These are phyloP conservation scores for Leistus spinibarbis DNA, from an alignment of 2,888 invertebrate species.

Conservation along the genomic window DNA sequence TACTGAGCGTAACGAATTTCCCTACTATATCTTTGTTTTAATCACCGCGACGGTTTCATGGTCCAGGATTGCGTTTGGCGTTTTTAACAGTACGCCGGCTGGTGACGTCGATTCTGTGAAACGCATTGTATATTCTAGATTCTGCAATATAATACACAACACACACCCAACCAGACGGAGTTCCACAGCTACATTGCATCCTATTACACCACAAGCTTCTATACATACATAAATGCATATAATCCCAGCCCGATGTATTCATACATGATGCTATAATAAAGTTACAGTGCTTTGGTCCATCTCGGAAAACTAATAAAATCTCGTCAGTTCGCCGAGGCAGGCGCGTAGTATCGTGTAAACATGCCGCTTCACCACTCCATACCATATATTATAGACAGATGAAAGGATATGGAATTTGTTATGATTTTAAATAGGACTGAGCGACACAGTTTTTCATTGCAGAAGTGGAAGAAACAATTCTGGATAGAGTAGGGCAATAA, in stretches of 20 bases:
- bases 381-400: not conserved
- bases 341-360: not conserved
- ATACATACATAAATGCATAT: not conserved
- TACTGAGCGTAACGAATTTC: conserved; percentile 36
- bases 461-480: not conserved
- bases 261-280: not conserved
- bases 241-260: not conserved
- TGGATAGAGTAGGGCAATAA: not conserved
- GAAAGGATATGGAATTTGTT: not conserved
- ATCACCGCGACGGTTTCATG: conserved; percentile 36
- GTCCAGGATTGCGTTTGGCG: conserved; percentile 28
- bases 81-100: conserved; percentile 18
- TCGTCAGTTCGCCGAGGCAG: not conserved
- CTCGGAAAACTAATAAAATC: conserved; percentile 23
- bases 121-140: not conserved
- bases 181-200: not conserved
- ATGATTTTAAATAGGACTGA: not conserved
- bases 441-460: not conserved
- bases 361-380: not conserved
- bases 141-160: not conserved
- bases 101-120: not conserved
- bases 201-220: not conserved
- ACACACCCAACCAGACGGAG: not conserved
- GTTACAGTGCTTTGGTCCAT: not conserved
- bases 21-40: conserved; percentile 37